Evolutionary conservation across 2,888 invertebrate genomes (phyloP).

Genomic region (Spisula subtruncata): DNA sequence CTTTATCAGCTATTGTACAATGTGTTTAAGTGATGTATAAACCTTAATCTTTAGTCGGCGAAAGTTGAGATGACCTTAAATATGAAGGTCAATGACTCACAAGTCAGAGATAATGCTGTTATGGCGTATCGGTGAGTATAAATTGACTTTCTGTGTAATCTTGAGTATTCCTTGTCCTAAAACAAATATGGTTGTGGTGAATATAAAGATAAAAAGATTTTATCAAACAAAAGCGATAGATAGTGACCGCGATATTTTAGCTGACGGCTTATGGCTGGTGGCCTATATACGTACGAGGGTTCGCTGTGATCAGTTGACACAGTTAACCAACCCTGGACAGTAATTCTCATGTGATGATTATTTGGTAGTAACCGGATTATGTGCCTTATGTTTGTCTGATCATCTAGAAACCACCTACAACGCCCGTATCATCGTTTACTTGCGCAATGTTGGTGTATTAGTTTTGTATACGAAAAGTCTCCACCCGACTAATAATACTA

Average conservation of each 20-base stretch:
- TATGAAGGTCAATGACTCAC: neutral
- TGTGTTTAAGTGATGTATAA: too few species aligned
- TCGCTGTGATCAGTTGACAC: neutral
- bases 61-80: slow-evolving; percentile 1
- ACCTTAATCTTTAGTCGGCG: neutral
- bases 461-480: too few species aligned
- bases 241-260: neutral
- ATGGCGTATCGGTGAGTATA: neutral
- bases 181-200: neutral
- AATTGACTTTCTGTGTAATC: slow-evolving; percentile 5
- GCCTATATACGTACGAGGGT: neutral
- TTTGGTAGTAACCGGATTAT: neutral
- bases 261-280: neutral
- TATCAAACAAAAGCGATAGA: neutral
- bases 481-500: too few species aligned
- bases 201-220: neutral
- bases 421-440: too few species aligned
- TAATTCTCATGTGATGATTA: neutral
- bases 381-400: too few species aligned
- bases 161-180: neutral
- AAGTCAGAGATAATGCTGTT: neutral
- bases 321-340: neutral
- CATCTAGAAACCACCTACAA: too few species aligned
- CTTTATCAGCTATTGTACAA: too few species aligned
- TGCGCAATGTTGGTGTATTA: too few species aligned